Base-by-base conservation (phyloP, 2,888 invertebrate species). In the Limenitis camilla region DNA sequence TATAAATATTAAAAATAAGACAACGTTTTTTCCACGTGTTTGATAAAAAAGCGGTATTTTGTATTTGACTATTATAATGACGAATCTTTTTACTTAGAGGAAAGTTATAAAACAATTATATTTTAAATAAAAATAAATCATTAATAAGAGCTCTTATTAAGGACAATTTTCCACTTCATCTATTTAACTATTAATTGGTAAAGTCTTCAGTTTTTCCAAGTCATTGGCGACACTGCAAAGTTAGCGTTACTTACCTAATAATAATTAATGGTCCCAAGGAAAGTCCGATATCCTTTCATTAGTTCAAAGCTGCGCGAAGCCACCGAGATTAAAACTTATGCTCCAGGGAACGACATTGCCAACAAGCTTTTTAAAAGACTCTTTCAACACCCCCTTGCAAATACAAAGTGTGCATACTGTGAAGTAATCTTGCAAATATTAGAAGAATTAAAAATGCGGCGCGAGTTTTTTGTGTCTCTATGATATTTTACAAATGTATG, bases 251-350 rank as follows among this genome's bases (percentile, higher is more conserved):
- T 80, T 86, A 74, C 76, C 80, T 86, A 85, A 85, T 85, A 86
- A 85, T 86, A 85, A 86, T 84, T 81, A 87, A 85, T 87, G 85
- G 83, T 66, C 69, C 64, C 73, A 76, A 76, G 72, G 78, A 79
- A 84, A 82, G 78, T 75, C 81, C 82, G 84, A 85, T 85, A 85
- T 84, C 85, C 85, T 87, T 86, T 86, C 86, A 86, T 85, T 87
- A 86, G 80, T 74, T 71, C 77, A 74, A 76, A 76, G 69, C 68
- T 64, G 70, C 67, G 64, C 70, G 68, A 69, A 68, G 71, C 74
- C 64, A 69, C 64, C 72, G 73, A 83, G 85, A 86, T 86, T 86
- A 86, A 85, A 86, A 86, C 84, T 86, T 86, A 76, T 69, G 71
- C 78, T 70, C 53, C 68, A 63, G 67, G 68, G 64, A 65, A 64